Conservation (phyloP, 1,140 invertebrate genomes). For the Drosophila quadrilineata region DNA sequence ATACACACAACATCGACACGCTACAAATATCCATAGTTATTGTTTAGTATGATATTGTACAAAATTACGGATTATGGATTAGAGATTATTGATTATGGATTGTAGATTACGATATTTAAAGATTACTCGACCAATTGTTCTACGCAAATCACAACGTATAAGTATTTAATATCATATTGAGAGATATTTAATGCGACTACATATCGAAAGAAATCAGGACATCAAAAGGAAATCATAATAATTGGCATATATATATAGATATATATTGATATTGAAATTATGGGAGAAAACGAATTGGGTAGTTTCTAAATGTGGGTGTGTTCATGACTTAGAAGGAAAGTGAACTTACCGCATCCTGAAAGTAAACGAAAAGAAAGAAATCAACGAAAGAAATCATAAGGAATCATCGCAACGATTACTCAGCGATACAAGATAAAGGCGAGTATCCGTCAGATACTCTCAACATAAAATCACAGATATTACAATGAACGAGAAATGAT, state of each 20-base stretch:
- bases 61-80: conserved; percentile 16
- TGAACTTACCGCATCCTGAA: conserved; percentile 81
- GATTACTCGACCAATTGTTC: conserved; percentile 8
- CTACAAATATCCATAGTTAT: not conserved
- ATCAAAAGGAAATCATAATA: not conserved
- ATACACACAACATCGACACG: conserved; percentile 66
- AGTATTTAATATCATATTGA: not conserved
- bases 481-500: conserved; percentile 15
- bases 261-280: not conserved
- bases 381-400: conserved; percentile 75
- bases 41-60: conserved; percentile 35
- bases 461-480: conserved; percentile 1
- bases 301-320: not conserved
- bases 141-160: conserved; percentile 8
- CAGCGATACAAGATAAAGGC: not conserved
- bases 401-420: conserved; percentile 24
- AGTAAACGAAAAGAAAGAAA: conserved; percentile 79
- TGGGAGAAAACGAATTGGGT: not conserved
- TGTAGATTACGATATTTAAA: conserved; percentile 18
- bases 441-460: conserved; percentile 14
- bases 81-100: conserved; percentile 4
- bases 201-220: conserved; percentile 6
- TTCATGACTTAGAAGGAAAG: conserved; percentile 35
- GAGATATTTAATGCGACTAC: conserved; percentile 11
- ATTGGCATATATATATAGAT: too few species aligned